Evolutionary conservation across 2,113 vertebrate genomes (phyloP).

Genomic region (human (Homo sapiens)): GRCh38 chr2:220678001-220678500

Average conservation of each 20-base stretch:
- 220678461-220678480: neutral
- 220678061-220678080: neutral
- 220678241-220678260: conserved; percentile 48
- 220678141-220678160: conserved; percentile 35
- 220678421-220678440: neutral
- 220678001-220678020: neutral
- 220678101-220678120: neutral
- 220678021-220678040: neutral
- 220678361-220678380: conserved; percentile 18
- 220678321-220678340: conserved; percentile 33
- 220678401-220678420: conserved; percentile 19
- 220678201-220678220: conserved; percentile 58
- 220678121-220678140: neutral
- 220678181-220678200: conserved; percentile 41
- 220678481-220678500: conserved; percentile 22
- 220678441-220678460: neutral
- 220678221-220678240: conserved; percentile 44
- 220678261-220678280: conserved; percentile 62
- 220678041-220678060: neutral
- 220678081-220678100: neutral
- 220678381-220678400: conserved; percentile 38
- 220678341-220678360: conserved; percentile 53
- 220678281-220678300: conserved; percentile 60
- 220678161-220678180: neutral
- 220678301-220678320: conserved; percentile 67